Evolutionary conservation across 2,888 invertebrate species (phyloP), one percentile per base, ranked within the genome.

Genomic region (Hofmannophila pseudospretella): DNA sequence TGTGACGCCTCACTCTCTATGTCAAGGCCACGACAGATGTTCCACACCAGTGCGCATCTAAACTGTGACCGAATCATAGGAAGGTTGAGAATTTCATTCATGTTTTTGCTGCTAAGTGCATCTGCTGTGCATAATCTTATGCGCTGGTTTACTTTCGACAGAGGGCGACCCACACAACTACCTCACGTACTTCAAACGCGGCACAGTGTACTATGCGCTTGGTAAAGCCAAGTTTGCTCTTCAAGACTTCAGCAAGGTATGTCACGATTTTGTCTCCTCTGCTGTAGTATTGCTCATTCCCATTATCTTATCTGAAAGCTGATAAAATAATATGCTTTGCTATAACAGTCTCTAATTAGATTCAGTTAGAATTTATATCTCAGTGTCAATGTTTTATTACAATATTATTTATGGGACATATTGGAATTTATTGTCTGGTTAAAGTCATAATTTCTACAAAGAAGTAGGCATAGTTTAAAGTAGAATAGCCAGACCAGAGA

Each of bases 91-190:
- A 8, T 29, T 19, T 30, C 19, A 30, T 16, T 30, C 30, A 30
- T 30, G 7, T 7, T n/a, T 27, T 9, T 14, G 10, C 16, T 9
- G 22, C 25, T 40, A 36, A 16, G 16, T 16, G 3, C 5, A 5
- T 16, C n/a, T 4, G 16, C 5, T 16, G 16, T 16, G 16, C 3
- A 16, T 5, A 16, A 16, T 16, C 5, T 16, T 4, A 5, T 16
- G 3, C 16, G 3, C 3, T 16, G 5, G 5, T 16, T 16, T 16
- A 16, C 5, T 50, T 9, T 51, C 46, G 87, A 2, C 81, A 98
- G 98, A 99, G 89, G 96, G 95, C 8, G 99, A 99, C 81, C 96
- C 98, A 25, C 90, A 89, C 49, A 98, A 99, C 84, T 99, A 98
- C 81, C 90, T 99, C 74, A 97, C 97, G 34, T 96, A 96, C 69